Evolutionary conservation across 2,888 invertebrate genomes (phyloP), one percentile per base, ranked within the genome.

Genomic region (Pammene aurita): DNA sequence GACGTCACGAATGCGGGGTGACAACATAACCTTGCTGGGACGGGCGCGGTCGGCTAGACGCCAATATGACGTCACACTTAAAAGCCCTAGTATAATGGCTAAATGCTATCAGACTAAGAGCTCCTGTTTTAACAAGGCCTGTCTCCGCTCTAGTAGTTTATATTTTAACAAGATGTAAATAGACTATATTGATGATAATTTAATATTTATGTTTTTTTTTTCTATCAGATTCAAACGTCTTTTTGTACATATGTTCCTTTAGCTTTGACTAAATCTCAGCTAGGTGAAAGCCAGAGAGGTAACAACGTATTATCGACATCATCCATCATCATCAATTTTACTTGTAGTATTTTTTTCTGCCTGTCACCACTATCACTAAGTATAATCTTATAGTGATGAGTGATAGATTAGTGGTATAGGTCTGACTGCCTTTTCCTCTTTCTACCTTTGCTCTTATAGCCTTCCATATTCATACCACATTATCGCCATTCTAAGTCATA

Each of bases 1-100:
- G 76, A 72, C 78, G 79, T 80, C 79, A 79, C 42, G 14, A 56
- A 62, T 48, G 64, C 58, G 58, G 75, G 78, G 78, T 79, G 79
- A 74, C 71, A 69, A 66, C 72, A 73, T 75, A 75, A 76, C 79
- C 79, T 78, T 80, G 76, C 66, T 44, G 55, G 52, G 54, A 54
- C 60, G 58, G 69, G 69, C 73, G 77, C 77, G 78, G 74, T 76
- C 69, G 77, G 77, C 75, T 73, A 76, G 78, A 73, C 74, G 57
- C 55, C 55, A 67, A 74, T 71, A 74, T 76, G 74, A 73, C 73
- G 74, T 75, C 73, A 74, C 72, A 72, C 62, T 65, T 74, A 73
- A 76, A 77, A 73, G 52, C 65, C 11, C 11, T 44, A 69, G 65
- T 58, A 62, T 62, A 67, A 72, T 70, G 44, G 42, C 55, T 56